These are phyloP conservation scores for Xyrauchen texanus DNA, from an alignment of 2,113 vertebrate species.

Conservation along the genomic window DNA sequence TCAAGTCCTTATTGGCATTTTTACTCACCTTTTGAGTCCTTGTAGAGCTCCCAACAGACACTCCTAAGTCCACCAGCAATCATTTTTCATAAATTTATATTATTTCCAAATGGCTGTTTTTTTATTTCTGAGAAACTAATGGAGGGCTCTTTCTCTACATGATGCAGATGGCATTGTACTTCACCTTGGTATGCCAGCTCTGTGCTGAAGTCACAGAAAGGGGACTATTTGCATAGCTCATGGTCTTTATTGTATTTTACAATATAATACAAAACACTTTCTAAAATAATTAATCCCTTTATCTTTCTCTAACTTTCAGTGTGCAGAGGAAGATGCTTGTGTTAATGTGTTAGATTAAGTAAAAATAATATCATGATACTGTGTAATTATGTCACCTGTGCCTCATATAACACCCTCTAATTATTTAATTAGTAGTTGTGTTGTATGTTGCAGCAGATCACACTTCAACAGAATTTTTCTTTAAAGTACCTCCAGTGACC, in stretches of 20 bases:
- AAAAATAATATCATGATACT: slow-evolving; percentile 29
- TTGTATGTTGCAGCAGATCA: background rate
- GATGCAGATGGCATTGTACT: slow-evolving; percentile 40
- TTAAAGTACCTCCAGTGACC: background rate
- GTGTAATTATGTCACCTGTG: slow-evolving; percentile 45
- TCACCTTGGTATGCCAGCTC: slow-evolving; percentile 24
- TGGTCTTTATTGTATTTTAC: slow-evolving; percentile 42
- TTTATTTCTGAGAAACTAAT: slow-evolving; percentile 38
- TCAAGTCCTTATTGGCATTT: slow-evolving; percentile 33
- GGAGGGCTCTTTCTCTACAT: slow-evolving; percentile 3
- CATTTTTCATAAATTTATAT: slow-evolving; percentile 46
- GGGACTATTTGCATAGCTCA: slow-evolving; percentile 49
- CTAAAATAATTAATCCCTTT: slow-evolving; percentile 34
- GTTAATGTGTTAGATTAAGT: background rate
- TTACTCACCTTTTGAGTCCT: slow-evolving; percentile 22
- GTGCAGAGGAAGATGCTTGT: slow-evolving; percentile 35
- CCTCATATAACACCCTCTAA: slow-evolving; percentile 28
- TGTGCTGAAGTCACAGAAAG: slow-evolving; percentile 9
- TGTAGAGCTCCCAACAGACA: slow-evolving; percentile 30
- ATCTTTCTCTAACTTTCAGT: slow-evolving; percentile 10
- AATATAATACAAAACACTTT: slow-evolving; percentile 29
- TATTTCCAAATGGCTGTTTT: slow-evolving; percentile 31
- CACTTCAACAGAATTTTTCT: slow-evolving; percentile 13
- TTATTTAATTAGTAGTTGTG: slow-evolving; percentile 36
- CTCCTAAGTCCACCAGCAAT: slow-evolving; percentile 41